These are phyloP conservation scores for Tethea ocularis DNA, from an alignment of 2,888 invertebrate genomes.

Conservation along the genomic window DNA sequence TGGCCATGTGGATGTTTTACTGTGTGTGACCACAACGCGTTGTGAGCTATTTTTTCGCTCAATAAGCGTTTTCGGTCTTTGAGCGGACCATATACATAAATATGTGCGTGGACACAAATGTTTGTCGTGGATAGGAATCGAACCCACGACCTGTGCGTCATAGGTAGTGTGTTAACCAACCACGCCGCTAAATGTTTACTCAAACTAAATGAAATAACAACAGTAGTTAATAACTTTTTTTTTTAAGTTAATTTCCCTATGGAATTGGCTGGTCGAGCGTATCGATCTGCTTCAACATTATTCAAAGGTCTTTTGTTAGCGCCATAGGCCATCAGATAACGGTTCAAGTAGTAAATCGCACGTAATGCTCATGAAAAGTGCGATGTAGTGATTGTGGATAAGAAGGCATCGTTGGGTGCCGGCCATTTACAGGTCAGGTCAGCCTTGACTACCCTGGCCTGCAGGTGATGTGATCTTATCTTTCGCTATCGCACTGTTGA, in stretches of 20 bases:
- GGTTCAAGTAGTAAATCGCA: constrained; percentile 72
- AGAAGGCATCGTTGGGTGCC: constrained; percentile 40
- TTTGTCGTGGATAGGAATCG: no score
- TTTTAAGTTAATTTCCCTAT: constrained; percentile 32
- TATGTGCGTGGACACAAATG: no score
- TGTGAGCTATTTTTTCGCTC: no score
- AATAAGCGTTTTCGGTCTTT: no score
- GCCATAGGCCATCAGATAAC: constrained; percentile 75
- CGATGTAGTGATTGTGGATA: constrained; percentile 47
- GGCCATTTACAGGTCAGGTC: constrained; percentile 34
- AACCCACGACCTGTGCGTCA: no score
- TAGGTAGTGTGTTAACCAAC: no score
- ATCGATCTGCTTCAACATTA: constrained; percentile 66
- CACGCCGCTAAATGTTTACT: no score
- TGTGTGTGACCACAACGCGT: no score
- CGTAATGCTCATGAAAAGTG: constrained; percentile 71
- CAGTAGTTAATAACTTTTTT: constrained; percentile 1
- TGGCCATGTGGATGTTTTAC: no score
- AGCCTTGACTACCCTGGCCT: constrained; percentile 65
- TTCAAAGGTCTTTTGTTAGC: constrained; percentile 67
- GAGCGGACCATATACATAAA: no score
- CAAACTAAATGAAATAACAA: no score
- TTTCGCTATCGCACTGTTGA: constrained; percentile 45
- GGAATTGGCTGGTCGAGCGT: constrained; percentile 43
- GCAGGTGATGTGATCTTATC: constrained; percentile 63